These are phyloP conservation scores for Oscheius sp. DNA, from an alignment of 1,140 invertebrate genomes.

Conservation along the genomic window DNA sequence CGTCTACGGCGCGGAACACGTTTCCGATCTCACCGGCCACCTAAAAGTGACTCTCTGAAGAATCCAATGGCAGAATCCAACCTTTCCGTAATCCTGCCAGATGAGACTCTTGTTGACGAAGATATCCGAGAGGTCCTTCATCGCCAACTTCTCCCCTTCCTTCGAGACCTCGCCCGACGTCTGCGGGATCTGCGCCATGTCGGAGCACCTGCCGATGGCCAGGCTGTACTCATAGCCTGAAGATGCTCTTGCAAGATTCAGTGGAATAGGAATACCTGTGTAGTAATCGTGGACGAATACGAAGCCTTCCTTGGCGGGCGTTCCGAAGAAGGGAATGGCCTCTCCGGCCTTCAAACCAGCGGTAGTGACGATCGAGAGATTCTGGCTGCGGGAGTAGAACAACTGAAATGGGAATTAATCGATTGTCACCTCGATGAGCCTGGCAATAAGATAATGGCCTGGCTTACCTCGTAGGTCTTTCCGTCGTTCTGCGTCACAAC, in stretches of 20 bases:
- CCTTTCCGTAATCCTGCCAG: not conserved
- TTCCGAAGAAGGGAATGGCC: not conserved
- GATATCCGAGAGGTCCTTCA: not conserved
- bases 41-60: not conserved
- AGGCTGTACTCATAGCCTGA: not conserved
- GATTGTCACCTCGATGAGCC: not conserved
- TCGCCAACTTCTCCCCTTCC: not conserved
- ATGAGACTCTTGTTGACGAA: not conserved
- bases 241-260: not conserved
- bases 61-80: not conserved
- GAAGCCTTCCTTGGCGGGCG: not conserved
- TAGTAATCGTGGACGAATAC: not conserved
- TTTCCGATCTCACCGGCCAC: not conserved
- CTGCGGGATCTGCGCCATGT: not conserved
- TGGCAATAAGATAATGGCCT: too few relatives aligned
- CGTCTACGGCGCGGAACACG: not conserved
- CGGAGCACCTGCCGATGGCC: not conserved
- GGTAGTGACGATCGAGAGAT: not conserved
- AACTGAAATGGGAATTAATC: not conserved
- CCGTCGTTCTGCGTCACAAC: not conserved
- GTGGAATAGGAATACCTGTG: not conserved
- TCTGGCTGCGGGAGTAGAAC: not conserved
- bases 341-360: not conserved
- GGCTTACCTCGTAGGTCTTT: not conserved
- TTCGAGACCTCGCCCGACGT: not conserved